These are phyloP conservation scores for Microchirus variegatus DNA, from an alignment of 2,797 vertebrate genomes.

Conservation along the genomic window DNA sequence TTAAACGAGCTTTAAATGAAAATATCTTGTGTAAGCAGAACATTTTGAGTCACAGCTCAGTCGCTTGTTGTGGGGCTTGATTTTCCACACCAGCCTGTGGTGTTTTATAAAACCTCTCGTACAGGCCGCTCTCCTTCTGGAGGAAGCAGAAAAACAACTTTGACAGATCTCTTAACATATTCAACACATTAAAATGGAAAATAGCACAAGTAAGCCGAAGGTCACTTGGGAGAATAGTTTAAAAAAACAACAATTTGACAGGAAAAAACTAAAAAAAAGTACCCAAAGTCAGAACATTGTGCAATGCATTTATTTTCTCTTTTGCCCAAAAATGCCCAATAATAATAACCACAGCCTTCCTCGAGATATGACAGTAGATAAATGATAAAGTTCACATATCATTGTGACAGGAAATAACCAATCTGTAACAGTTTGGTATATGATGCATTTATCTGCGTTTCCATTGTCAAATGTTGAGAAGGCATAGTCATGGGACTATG, in stretches of 20 bases:
- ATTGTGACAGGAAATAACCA: no score
- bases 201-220: slow-evolving; percentile 2
- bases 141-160: slow-evolving; percentile 32
- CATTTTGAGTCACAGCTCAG: slow-evolving; percentile 12
- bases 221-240: slow-evolving; percentile 6
- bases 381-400: no score
- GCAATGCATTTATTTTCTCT: background rate
- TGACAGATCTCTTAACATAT: slow-evolving; percentile 50
- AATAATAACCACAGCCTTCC: background rate
- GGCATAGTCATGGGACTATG: no score
- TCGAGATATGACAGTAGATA: background rate
- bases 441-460: no score
- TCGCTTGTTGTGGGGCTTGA: slow-evolving; percentile 14
- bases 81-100: slow-evolving; percentile 32
- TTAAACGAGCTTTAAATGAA: slow-evolving; percentile 4
- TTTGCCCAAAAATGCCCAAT: background rate
- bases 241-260: slow-evolving; percentile 33
- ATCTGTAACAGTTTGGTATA: no score
- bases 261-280: slow-evolving; percentile 14
- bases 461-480: no score
- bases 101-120: slow-evolving; percentile 29
- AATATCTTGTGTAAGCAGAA: slow-evolving; percentile 39
- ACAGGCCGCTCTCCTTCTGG: slow-evolving; percentile 15
- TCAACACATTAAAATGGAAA: slow-evolving; percentile 37
- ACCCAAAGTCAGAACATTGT: background rate